These are phyloP conservation scores for Parnassius glacialis DNA, from an alignment of 2,888 invertebrate species.

Conservation along the genomic window DNA sequence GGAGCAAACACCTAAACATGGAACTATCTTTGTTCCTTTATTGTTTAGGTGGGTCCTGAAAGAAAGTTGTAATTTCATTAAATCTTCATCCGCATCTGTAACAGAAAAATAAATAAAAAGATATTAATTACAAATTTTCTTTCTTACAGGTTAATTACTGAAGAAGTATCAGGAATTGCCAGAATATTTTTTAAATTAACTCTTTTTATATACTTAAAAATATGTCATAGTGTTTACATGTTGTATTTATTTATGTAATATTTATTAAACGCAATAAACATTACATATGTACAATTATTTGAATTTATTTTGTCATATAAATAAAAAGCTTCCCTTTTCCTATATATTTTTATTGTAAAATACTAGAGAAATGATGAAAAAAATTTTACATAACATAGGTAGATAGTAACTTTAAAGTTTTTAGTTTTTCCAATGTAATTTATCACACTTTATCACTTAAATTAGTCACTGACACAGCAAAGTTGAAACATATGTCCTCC, in stretches of 20 bases:
- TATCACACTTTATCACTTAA: slow-evolving; percentile 49
- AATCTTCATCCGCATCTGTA: slow-evolving; percentile 74
- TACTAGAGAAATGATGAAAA: slow-evolving; percentile 40
- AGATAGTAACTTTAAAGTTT: slow-evolving; percentile 22
- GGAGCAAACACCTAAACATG: slow-evolving; percentile 69
- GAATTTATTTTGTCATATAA: slow-evolving; percentile 43
- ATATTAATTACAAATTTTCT: slow-evolving; percentile 59
- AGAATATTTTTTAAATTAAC: slow-evolving; percentile 26
- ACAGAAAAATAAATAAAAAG: slow-evolving; percentile 72
- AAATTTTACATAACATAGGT: slow-evolving; percentile 18
- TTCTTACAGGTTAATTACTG: slow-evolving; percentile 65
- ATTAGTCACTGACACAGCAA: slow-evolving; percentile 58
- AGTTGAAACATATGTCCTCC: slow-evolving; percentile 83
- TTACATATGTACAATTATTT: slow-evolving; percentile 38
- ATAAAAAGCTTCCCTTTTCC: slow-evolving; percentile 66
- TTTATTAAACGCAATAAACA: slow-evolving; percentile 47
- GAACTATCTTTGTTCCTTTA: slow-evolving; percentile 40
- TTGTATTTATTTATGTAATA: slow-evolving; percentile 47
- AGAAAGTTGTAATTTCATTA: slow-evolving; percentile 54
- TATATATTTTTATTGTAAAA: slow-evolving; percentile 63
- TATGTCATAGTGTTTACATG: slow-evolving; percentile 46
- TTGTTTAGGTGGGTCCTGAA: slow-evolving; percentile 67
- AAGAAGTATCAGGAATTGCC: slow-evolving; percentile 45
- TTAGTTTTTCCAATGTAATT: slow-evolving; percentile 27
- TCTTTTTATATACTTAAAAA: slow-evolving; percentile 31